phyloP scores from a whole-genome alignment of 2,113 vertebrate genomes.

The Sander vitreus region DNA sequence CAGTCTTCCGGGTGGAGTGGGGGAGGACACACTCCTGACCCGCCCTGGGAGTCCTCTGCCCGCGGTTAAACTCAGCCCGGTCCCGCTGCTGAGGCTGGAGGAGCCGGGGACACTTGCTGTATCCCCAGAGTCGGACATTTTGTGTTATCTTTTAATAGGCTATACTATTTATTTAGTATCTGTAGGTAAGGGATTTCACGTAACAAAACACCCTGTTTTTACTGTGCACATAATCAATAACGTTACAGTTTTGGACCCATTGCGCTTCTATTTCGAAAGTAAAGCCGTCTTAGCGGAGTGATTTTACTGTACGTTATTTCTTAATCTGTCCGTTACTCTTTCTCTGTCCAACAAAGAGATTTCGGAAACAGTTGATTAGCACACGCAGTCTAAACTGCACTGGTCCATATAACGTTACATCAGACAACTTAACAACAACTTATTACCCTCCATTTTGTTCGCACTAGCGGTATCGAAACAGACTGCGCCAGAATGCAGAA shows the following conservation, averaged over 20 bases:
- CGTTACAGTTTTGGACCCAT: not conserved
- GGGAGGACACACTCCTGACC: conserved; percentile 49
- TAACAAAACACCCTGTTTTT: not conserved
- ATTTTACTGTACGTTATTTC: not conserved
- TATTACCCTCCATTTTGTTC: conserved; percentile 43
- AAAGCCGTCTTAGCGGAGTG: too few relatives aligned
- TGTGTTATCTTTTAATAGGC: not conserved
- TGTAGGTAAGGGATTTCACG: too few relatives aligned
- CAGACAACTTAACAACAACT: not conserved
- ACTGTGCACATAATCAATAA: not conserved
- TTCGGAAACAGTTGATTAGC: not conserved
- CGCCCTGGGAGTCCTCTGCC: conserved; percentile 62
- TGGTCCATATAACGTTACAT: too few relatives aligned
- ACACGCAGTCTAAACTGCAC: not conserved
- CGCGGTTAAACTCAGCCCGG: conserved; percentile 20
- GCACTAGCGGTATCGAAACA: not conserved
- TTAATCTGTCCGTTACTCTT: not conserved
- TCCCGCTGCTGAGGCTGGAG: conserved; percentile 45
- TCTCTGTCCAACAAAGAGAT: not conserved
- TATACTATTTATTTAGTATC: not conserved
- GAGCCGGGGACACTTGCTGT: conserved; percentile 29
- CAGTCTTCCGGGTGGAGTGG: conserved; percentile 77
- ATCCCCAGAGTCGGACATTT: conserved; percentile 66
- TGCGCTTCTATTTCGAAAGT: not conserved
- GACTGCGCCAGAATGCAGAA: not conserved